These are phyloP conservation scores for Monomorium pharaonis DNA, from an alignment of 1,140 invertebrate genomes.

Conservation along the genomic window DNA sequence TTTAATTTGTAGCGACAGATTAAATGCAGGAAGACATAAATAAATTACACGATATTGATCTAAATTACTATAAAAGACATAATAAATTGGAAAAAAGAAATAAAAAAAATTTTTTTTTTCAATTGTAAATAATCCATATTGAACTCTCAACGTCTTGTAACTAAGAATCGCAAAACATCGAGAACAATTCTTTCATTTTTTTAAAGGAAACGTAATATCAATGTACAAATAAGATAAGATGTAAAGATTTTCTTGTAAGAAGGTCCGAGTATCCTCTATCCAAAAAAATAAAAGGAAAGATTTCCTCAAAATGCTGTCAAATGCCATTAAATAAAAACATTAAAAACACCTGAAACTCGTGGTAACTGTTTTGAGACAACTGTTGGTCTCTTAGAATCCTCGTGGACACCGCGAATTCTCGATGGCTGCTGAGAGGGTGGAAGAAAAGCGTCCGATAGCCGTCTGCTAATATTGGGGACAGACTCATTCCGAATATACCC, in stretches of 20 bases:
- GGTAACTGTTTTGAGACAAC: slow-evolving; percentile 88
- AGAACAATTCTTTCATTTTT: not conserved
- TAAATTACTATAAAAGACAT: not conserved
- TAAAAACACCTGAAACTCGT: slow-evolving; percentile 87
- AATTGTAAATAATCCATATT: not conserved
- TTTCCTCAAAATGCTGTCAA: not conserved
- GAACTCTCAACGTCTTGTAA: not conserved
- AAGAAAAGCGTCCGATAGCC: slow-evolving; percentile 91
- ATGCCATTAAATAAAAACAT: not conserved
- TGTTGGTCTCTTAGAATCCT: slow-evolving; percentile 89
- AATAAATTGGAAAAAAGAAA: not conserved
- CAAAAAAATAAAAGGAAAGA: not conserved
- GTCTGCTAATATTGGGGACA: slow-evolving; percentile 88
- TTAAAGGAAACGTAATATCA: not conserved
- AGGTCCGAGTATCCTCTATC: not conserved
- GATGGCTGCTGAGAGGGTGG: slow-evolving; percentile 90
- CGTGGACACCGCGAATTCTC: slow-evolving; percentile 92
- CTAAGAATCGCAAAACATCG: not conserved
- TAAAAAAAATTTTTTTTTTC: not conserved
- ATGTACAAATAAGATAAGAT: not conserved
- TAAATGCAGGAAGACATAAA: not conserved
- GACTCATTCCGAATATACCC: slow-evolving; percentile 92
- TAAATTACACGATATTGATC: not conserved
- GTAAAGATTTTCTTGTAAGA: not conserved
- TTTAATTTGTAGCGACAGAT: not conserved